These are phyloP conservation scores for Ormyrus thymus DNA, from an alignment of 2,888 invertebrate species.

Conservation along the genomic window DNA sequence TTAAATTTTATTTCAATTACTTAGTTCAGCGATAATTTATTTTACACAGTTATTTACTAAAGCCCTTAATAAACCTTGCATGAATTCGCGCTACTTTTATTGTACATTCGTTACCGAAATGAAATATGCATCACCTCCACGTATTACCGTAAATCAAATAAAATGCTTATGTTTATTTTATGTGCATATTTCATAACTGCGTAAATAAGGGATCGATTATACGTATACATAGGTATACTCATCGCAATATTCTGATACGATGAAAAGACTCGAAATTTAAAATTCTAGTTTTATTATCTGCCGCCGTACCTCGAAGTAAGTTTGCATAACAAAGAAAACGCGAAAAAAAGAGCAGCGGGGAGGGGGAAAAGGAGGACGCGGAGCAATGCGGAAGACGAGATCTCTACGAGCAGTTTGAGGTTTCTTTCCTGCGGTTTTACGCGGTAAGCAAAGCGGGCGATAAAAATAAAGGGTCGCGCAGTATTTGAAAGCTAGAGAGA, in stretches of 20 bases:
- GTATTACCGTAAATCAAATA: no score
- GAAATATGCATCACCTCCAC: no score
- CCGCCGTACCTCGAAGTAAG: neutral
- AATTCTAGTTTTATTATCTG: conserved; percentile 31
- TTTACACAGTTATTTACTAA: no score
- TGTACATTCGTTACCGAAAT: no score
- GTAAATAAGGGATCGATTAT: conserved; percentile 28
- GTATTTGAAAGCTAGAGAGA: neutral
- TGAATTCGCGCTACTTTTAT: no score
- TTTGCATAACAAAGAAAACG: no score
- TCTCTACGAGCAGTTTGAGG: conserved; percentile 22
- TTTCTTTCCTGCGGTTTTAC: conserved; percentile 33
- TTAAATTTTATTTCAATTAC: neutral
- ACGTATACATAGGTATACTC: neutral
- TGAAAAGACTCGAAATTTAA: conserved; percentile 10
- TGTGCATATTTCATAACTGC: neutral
- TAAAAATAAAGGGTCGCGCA: conserved; percentile 36
- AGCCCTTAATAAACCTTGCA: no score
- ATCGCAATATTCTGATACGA: conserved; percentile 6
- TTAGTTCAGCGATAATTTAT: neutral
- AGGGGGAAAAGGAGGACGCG: neutral
- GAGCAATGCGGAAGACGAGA: neutral
- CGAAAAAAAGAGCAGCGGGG: neutral
- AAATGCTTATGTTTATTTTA: conserved; percentile 26
- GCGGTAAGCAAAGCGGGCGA: conserved; percentile 33